These are phyloP conservation scores for Anguilla obscura DNA, from an alignment of 2,797 vertebrate species.

Conservation along the genomic window DNA sequence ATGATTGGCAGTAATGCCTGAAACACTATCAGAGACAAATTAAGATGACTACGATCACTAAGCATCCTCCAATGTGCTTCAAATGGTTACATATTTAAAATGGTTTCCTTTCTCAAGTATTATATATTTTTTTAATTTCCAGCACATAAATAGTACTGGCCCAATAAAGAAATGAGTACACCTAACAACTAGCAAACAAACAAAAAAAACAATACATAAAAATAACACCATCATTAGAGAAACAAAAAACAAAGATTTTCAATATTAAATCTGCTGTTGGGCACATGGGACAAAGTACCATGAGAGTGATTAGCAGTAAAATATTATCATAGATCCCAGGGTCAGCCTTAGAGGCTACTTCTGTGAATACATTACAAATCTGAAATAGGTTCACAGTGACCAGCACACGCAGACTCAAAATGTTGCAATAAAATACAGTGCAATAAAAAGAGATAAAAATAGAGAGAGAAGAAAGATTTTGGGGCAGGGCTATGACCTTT, in stretches of 20 bases:
- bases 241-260: slow-evolving; percentile 36
- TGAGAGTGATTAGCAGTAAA: slow-evolving; percentile 68
- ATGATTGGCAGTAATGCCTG: neutral
- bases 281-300: slow-evolving; percentile 84
- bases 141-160: slow-evolving; percentile 70
- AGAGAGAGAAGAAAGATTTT: slow-evolving; percentile 33
- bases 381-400: slow-evolving; percentile 56
- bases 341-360: slow-evolving; percentile 51
- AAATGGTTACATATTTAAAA: slow-evolving; percentile 73
- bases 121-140: slow-evolving; percentile 44
- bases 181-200: slow-evolving; percentile 31
- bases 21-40: neutral
- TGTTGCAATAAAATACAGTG: slow-evolving; percentile 36
- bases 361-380: slow-evolving; percentile 68
- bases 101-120: slow-evolving; percentile 40
- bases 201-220: slow-evolving; percentile 23
- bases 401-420: slow-evolving; percentile 57
- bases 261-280: slow-evolving; percentile 57
- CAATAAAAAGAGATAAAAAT: slow-evolving; percentile 19
- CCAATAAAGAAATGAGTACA: slow-evolving; percentile 59
- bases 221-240: slow-evolving; percentile 58
- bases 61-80: neutral
- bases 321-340: slow-evolving; percentile 61
- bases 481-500: neutral
- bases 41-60: neutral